These are phyloP conservation scores for Platycheirus rosarum DNA, from an alignment of 2,888 invertebrate genomes.

Conservation along the genomic window DNA sequence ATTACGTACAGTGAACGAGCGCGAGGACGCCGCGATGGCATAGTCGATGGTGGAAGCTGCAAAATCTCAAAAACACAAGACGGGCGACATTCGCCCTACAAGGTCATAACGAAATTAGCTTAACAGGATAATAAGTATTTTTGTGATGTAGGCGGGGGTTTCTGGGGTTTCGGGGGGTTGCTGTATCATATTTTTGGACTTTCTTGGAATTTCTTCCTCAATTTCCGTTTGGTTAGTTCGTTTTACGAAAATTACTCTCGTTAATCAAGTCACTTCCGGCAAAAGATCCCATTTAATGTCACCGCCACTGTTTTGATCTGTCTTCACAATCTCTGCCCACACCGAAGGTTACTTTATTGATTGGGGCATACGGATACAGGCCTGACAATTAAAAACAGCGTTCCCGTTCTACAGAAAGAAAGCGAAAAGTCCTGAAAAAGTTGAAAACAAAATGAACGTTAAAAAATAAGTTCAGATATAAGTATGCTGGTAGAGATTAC, in stretches of 20 bases:
- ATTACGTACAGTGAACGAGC: slow-evolving; percentile 57
- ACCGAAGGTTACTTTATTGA: slow-evolving; percentile 1
- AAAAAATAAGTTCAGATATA: not conserved
- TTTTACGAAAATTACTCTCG: slow-evolving; percentile 66
- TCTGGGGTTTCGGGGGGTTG: not conserved
- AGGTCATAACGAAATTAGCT: slow-evolving; percentile 66
- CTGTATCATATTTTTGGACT: slow-evolving; percentile 53
- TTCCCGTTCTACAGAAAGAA: not conserved
- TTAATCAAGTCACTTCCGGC: slow-evolving; percentile 59
- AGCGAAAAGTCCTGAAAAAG: too few relatives aligned
- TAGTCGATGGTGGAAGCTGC: slow-evolving; percentile 18
- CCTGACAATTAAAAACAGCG: not conserved
- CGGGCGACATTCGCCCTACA: slow-evolving; percentile 52
- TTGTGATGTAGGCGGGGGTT: slow-evolving; percentile 5
- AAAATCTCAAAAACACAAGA: slow-evolving; percentile 56
- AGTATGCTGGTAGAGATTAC: too few relatives aligned
- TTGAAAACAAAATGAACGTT: not conserved
- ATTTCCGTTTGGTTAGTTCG: slow-evolving; percentile 64
- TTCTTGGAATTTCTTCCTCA: slow-evolving; percentile 42
- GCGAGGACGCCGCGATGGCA: not conserved
- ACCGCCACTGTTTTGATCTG: slow-evolving; percentile 40
- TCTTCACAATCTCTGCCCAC: slow-evolving; percentile 15
- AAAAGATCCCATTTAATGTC: slow-evolving; percentile 20
- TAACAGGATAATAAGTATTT: slow-evolving; percentile 70
- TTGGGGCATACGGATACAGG: not conserved